These are phyloP conservation scores for Sakesphorus luctuosus DNA, from an alignment of 2,113 vertebrate species.

Conservation along the genomic window DNA sequence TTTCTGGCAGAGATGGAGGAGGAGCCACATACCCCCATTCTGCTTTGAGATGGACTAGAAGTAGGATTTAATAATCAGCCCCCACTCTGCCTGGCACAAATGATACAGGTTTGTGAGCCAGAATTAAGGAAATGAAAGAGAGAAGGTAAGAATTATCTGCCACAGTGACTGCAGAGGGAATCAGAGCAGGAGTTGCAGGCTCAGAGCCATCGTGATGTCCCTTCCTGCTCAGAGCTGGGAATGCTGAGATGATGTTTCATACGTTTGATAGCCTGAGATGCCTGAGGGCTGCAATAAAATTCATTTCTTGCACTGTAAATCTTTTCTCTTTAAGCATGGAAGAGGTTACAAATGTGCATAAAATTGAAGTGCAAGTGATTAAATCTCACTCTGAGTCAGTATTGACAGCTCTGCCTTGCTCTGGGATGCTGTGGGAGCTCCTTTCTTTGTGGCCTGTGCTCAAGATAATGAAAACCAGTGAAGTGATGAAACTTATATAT, in stretches of 20 bases:
- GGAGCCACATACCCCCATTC: neutral
- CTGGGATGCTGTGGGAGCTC: neutral
- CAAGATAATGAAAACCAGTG: conserved; percentile 51
- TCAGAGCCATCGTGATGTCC: fast-evolving
- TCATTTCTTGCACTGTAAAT: conserved; percentile 18
- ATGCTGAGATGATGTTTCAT: neutral
- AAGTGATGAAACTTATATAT: conserved; percentile 23
- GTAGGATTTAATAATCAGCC: neutral
- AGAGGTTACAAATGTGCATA: conserved; percentile 61
- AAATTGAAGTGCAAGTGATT: conserved; percentile 53
- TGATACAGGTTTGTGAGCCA: neutral
- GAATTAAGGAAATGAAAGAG: neutral
- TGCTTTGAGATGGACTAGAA: neutral
- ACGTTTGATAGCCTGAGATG: neutral
- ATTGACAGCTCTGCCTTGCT: conserved; percentile 28
- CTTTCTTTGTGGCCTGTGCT: neutral
- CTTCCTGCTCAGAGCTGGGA: neutral
- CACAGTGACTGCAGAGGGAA: neutral
- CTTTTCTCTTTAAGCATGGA: conserved; percentile 35
- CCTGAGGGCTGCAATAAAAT: conserved; percentile 15
- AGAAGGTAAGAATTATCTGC: neutral
- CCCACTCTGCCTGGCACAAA: neutral
- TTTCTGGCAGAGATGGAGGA: neutral
- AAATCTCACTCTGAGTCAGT: conserved; percentile 35
- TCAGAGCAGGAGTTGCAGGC: neutral